These are phyloP conservation scores for Leptobrachium ailaonicum DNA, from an alignment of 2,113 vertebrate genomes.

Conservation along the genomic window DNA sequence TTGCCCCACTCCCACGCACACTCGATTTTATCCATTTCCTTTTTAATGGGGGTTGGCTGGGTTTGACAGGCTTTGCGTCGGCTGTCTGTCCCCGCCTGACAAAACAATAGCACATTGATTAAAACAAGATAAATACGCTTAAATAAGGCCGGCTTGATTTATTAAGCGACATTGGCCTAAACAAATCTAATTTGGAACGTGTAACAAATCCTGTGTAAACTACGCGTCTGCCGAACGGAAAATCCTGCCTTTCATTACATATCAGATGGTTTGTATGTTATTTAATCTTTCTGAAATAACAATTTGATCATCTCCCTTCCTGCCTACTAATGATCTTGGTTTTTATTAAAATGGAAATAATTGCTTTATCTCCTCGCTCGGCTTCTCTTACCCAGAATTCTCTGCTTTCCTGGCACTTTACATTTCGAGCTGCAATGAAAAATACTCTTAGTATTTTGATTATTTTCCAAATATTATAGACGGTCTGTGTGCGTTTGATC, in stretches of 20 bases:
- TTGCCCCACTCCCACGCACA: no score
- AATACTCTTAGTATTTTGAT: rapidly evolving
- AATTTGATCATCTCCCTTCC: conserved; percentile 60
- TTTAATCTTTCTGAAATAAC: conserved; percentile 73
- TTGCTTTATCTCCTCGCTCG: conserved; percentile 1
- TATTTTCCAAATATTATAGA: no score
- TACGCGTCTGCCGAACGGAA: conserved; percentile 68
- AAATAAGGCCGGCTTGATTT: conserved; percentile 69
- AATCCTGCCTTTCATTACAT: conserved; percentile 66
- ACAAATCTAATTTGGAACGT: conserved; percentile 72
- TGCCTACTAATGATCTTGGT: conserved; percentile 55
- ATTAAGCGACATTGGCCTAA: conserved; percentile 67
- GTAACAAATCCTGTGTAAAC: conserved; percentile 68
- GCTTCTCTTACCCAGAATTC: neutral
- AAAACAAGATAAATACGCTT: conserved; percentile 77
- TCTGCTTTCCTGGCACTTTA: no score
- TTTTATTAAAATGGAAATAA: neutral
- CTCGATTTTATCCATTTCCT: no score
- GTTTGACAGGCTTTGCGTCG: no score
- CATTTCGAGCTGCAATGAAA: conserved; percentile 35
- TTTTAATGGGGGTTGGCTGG: no score
- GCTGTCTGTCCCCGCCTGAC: no score
- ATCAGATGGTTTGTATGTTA: conserved; percentile 66
- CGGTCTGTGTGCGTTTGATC: no score
- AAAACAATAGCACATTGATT: conserved; percentile 53